These are phyloP conservation scores for Otolemur crassicaudatus DNA, from an alignment of 2,797 vertebrate genomes.

Conservation along the genomic window DNA sequence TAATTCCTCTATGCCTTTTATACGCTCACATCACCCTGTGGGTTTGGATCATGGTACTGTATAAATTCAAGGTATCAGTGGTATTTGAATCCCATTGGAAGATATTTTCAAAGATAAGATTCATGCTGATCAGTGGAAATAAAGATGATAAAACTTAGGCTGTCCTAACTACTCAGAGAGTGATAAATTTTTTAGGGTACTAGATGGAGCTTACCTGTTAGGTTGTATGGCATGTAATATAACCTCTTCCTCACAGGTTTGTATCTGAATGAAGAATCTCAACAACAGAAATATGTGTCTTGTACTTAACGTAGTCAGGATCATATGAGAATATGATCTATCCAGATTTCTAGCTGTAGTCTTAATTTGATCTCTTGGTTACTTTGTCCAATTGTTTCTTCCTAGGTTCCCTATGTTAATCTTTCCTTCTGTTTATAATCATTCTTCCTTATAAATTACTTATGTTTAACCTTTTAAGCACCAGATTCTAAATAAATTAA, in stretches of 20 bases:
- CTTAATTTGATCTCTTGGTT: not conserved
- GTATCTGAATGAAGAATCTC: not conserved
- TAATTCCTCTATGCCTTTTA: not conserved
- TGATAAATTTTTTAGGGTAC: not conserved
- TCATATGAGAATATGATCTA: not conserved
- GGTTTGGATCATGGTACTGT: not conserved
- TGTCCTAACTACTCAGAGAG: not conserved
- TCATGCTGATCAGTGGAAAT: slow-evolving; percentile 13
- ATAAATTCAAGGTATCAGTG: slow-evolving; percentile 39
- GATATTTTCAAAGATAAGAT: slow-evolving; percentile 46
- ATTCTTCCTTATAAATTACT: not conserved
- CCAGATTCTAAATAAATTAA: slow-evolving; percentile 50
- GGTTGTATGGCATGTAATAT: not conserved
- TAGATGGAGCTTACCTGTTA: slow-evolving; percentile 29
- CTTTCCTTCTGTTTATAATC: not conserved
- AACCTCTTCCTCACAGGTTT: not conserved
- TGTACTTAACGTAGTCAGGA: not conserved
- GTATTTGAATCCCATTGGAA: slow-evolving; percentile 1
- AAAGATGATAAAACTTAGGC: slow-evolving; percentile 48
- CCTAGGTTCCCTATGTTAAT: not conserved
- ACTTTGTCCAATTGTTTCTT: not conserved
- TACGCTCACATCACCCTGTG: not conserved
- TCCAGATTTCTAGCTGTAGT: not conserved
- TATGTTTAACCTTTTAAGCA: slow-evolving; percentile 51
- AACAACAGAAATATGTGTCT: not conserved